Evolutionary conservation across 2,113 vertebrate genomes (phyloP).

Genomic region (Lichenostomus cassidix): DNA sequence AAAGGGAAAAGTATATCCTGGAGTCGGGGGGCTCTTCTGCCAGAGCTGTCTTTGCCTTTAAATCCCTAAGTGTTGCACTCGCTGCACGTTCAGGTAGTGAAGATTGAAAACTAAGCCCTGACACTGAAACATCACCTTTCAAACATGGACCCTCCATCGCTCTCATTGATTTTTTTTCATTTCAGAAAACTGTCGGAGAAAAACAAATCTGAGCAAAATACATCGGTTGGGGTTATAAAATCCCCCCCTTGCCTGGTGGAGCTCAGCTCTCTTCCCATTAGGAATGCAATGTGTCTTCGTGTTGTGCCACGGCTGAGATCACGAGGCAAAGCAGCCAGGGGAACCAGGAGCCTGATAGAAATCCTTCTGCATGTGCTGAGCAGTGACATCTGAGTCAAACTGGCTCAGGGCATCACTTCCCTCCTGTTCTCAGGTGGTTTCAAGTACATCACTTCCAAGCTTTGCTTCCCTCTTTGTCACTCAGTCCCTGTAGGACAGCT

Average conservation of each 20-base stretch:
- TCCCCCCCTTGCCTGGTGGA: background rate
- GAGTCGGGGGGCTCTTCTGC: slow-evolving; percentile 24
- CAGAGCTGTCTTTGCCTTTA: slow-evolving; percentile 52
- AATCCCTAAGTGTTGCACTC: slow-evolving; percentile 72
- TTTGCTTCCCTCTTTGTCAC: background rate
- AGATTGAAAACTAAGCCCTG: slow-evolving; percentile 74
- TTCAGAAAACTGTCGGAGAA: slow-evolving; percentile 63
- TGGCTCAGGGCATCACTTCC: background rate
- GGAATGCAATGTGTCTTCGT: background rate
- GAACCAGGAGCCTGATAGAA: slow-evolving; percentile 1
- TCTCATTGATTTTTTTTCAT: slow-evolving; percentile 72
- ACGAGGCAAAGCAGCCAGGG: background rate
- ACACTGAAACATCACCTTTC: slow-evolving; percentile 79
- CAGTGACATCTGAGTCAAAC: background rate
- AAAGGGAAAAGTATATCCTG: background rate
- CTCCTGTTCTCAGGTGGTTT: background rate
- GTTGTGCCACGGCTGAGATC: background rate
- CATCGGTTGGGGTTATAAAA: background rate
- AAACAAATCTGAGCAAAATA: slow-evolving; percentile 66
- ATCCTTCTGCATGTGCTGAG: background rate
- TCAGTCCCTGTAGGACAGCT: background rate
- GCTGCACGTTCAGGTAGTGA: slow-evolving; percentile 64
- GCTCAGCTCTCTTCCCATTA: slow-evolving; percentile 4
- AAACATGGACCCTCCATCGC: slow-evolving; percentile 47
- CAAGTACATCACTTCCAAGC: background rate